These are phyloP conservation scores for Nomada lathburiana DNA, from an alignment of 2,888 invertebrate species.

Conservation along the genomic window DNA sequence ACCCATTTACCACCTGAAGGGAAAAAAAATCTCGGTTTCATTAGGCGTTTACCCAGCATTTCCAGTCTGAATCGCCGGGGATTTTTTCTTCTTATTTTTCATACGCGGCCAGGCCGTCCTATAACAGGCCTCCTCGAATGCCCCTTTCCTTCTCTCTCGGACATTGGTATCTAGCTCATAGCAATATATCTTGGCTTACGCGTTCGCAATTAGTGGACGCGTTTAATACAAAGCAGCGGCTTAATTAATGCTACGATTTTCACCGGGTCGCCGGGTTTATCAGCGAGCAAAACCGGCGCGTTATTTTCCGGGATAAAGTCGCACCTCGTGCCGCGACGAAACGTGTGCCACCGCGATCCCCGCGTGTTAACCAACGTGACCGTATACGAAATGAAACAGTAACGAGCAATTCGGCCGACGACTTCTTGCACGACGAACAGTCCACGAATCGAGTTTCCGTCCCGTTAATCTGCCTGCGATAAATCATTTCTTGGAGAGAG, in stretches of 20 bases:
- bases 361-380: slow-evolving; percentile 6
- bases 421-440: too few species aligned
- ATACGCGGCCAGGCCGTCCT: slow-evolving; percentile 53
- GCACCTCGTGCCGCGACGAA: background rate
- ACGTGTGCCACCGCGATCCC: too few species aligned
- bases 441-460: too few species aligned
- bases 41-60: slow-evolving; percentile 75
- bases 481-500: too few species aligned
- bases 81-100: slow-evolving; percentile 40
- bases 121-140: slow-evolving; percentile 67
- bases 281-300: slow-evolving; percentile 23
- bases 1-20: slow-evolving; percentile 72
- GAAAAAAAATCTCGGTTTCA: slow-evolving; percentile 79
- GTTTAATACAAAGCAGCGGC: slow-evolving; percentile 59
- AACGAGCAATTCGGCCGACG: background rate
- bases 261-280: slow-evolving; percentile 39
- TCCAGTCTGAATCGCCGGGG: slow-evolving; percentile 78
- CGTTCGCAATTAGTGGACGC: slow-evolving; percentile 76
- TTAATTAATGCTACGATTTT: slow-evolving; percentile 71
- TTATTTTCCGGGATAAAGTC: slow-evolving; percentile 9
- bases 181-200: slow-evolving; percentile 74
- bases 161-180: slow-evolving; percentile 75
- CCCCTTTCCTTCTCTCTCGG: slow-evolving; percentile 34
- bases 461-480: too few species aligned
- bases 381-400: slow-evolving; percentile 2